phyloP scores from a whole-genome alignment of 2,888 invertebrate species.

The Synanthedon tipuliformis region DNA sequence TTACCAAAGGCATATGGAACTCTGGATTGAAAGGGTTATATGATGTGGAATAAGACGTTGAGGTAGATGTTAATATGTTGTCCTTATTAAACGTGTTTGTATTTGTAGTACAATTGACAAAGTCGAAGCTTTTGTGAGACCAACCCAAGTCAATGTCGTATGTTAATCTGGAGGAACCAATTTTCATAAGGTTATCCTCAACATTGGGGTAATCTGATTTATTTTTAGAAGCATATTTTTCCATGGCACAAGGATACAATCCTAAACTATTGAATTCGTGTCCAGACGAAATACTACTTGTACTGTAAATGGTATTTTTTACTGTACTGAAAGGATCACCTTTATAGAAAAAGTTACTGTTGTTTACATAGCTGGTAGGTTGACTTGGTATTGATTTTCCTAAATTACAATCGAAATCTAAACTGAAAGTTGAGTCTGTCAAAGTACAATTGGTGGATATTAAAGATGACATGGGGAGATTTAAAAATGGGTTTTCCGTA shows the following conservation, averaged over 20 bases:
- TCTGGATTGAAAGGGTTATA: constrained; percentile 63
- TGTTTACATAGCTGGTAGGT: constrained; percentile 30
- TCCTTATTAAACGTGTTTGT: constrained; percentile 50
- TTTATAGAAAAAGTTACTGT: constrained; percentile 55
- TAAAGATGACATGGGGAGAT: constrained; percentile 45
- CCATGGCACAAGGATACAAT: constrained; percentile 61
- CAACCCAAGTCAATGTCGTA: constrained; percentile 63
- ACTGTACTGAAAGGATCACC: constrained; percentile 49
- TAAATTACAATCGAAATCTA: constrained; percentile 56
- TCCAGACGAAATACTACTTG: constrained; percentile 52
- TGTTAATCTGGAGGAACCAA: constrained; percentile 54
- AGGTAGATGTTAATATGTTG: constrained; percentile 40
- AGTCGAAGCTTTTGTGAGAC: constrained; percentile 63
- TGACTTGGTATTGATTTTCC: constrained; percentile 40
- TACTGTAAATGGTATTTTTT: constrained; percentile 57
- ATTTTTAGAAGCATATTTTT: constrained; percentile 53
- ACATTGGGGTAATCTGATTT: constrained; percentile 51
- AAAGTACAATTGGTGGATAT: constrained; percentile 39
- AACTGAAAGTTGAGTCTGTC: constrained; percentile 39
- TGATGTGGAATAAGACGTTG: constrained; percentile 42
- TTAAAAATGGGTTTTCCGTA: constrained; percentile 54
- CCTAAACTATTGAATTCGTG: constrained; percentile 59
- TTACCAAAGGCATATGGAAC: constrained; percentile 53
- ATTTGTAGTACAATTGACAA: constrained; percentile 48
- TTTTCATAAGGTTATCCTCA: constrained; percentile 61